Evolutionary conservation across 2,888 invertebrate species (phyloP).

Genomic region (Cryptocephalus primarius): DNA sequence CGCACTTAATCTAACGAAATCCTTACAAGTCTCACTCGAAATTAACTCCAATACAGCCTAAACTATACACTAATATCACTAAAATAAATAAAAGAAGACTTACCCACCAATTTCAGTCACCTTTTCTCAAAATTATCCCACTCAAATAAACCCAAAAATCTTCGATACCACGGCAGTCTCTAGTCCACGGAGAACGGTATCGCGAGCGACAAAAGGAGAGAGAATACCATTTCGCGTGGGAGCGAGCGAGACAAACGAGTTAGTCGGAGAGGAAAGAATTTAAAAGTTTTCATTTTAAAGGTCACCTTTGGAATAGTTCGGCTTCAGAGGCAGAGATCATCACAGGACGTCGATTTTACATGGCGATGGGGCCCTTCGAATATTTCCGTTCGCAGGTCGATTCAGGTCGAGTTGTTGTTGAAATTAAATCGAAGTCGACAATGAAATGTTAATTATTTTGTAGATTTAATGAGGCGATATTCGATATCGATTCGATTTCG

Average conservation of each 20-base stretch:
- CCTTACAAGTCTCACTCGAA: no score
- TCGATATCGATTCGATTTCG: no score
- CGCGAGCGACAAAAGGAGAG: neutral
- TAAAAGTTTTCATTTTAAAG: slow-evolving; percentile 2
- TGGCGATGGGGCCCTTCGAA: no score
- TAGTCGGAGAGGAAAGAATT: slow-evolving; percentile 5
- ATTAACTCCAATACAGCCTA: neutral
- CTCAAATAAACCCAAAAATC: neutral
- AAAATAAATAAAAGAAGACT: slow-evolving; percentile 2
- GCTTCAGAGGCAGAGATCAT: no score
- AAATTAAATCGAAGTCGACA: no score
- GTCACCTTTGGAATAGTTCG: slow-evolving; percentile 7
- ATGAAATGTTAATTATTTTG: no score
- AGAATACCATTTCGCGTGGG: neutral
- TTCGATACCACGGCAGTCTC: neutral
- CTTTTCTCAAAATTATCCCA: slow-evolving; percentile 16
- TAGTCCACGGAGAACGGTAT: neutral
- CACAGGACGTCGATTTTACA: no score
- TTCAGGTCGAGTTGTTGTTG: no score
- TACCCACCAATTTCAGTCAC: slow-evolving; percentile 16
- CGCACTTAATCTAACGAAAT: no score
- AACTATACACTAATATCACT: neutral
- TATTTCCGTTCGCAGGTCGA: no score
- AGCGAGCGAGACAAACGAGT: slow-evolving; percentile 1
- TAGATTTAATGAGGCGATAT: no score